A percentile compares a stretch with the other conserved stretches of the same genome.
Evolutionary conservation across 1,140 invertebrate species (phyloP).

Genomic region (Diabrotica virgifera): DNA sequence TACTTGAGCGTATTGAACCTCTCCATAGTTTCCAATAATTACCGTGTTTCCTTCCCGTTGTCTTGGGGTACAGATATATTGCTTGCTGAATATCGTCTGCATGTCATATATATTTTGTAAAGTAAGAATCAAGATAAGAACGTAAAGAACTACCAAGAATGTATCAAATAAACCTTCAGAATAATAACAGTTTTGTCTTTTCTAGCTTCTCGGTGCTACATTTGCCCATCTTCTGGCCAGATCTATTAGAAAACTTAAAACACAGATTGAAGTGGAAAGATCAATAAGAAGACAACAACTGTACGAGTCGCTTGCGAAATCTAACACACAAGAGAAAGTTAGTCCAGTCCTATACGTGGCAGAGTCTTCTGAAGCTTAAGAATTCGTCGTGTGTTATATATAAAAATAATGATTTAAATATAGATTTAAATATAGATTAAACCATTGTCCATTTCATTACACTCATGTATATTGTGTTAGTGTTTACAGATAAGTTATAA

Average conservation of each 20-base stretch:
- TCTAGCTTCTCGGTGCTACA: conserved; percentile 79
- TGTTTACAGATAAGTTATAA: too few relatives aligned
- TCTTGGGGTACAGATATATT: too few relatives aligned
- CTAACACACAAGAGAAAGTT: conserved; percentile 14
- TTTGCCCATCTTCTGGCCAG: conserved; percentile 82
- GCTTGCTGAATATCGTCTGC: too few relatives aligned
- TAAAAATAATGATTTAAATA: too few relatives aligned
- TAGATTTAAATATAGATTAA: too few relatives aligned
- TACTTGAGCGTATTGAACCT: too few relatives aligned
- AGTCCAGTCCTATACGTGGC: conserved; percentile 16
- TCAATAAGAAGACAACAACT: conserved; percentile 64
- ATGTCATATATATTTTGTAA: too few relatives aligned
- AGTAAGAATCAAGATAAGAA: background rate
- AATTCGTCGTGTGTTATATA: background rate
- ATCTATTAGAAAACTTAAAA: conserved; percentile 76
- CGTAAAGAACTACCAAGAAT: background rate
- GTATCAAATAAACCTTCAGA: background rate
- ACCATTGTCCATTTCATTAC: too few relatives aligned
- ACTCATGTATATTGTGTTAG: too few relatives aligned
- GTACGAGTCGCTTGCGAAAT: conserved; percentile 39
- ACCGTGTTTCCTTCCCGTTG: too few relatives aligned
- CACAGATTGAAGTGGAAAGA: conserved; percentile 63
- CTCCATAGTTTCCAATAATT: too few relatives aligned
- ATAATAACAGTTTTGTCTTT: conserved; percentile 28
- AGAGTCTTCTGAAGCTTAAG: conserved; percentile 28